These are phyloP conservation scores for Flexamia atlantica DNA, from an alignment of 2,888 invertebrate species.

Conservation along the genomic window DNA sequence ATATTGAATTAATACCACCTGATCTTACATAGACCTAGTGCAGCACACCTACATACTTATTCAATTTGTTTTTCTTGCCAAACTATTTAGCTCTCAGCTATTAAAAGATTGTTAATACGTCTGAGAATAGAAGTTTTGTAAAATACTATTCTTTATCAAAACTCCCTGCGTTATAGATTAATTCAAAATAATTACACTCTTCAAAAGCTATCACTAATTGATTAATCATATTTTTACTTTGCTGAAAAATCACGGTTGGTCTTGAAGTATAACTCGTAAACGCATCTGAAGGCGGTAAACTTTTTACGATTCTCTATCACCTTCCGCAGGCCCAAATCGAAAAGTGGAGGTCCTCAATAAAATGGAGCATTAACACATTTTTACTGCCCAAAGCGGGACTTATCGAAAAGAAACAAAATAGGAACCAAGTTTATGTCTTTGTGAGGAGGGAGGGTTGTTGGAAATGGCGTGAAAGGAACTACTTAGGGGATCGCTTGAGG, in stretches of 20 bases:
- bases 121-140: no score
- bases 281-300: slow-evolving; percentile 33
- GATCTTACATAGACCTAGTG: no score
- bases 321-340: slow-evolving; percentile 58
- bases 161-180: no score
- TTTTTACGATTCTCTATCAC: slow-evolving; percentile 56
- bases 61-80: no score
- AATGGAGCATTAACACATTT: slow-evolving; percentile 60
- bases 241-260: slow-evolving; percentile 21
- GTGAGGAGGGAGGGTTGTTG: slow-evolving; percentile 32
- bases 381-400: slow-evolving; percentile 56
- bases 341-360: slow-evolving; percentile 55
- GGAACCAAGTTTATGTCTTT: slow-evolving; percentile 55
- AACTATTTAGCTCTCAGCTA: no score
- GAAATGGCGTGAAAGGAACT: slow-evolving; percentile 43
- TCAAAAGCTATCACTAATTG: no score
- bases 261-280: slow-evolving; percentile 39
- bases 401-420: slow-evolving; percentile 60
- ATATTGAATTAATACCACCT: no score
- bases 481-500: slow-evolving; percentile 27
- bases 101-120: no score
- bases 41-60: no score
- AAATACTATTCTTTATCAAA: no score
- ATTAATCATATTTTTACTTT: not conserved
- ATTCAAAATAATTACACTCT: no score